Evolutionary conservation across 2,888 invertebrate genomes (phyloP), one percentile per base, ranked within the genome.

Genomic region (Archips crataeganus): DNA sequence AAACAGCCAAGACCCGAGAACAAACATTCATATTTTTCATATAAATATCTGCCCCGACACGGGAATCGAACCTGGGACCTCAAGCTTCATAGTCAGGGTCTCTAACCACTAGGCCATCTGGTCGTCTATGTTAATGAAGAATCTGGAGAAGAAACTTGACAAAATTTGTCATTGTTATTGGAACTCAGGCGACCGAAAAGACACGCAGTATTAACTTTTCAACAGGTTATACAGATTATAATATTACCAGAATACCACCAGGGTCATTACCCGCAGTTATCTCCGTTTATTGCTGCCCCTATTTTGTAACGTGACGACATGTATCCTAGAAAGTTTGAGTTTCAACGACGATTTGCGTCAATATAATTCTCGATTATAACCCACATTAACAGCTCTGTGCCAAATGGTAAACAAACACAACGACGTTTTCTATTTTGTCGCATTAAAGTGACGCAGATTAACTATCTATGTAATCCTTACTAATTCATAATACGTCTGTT

Each of bases 251-350:
- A 68, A 64, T 54, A 57, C 51, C 49, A 15, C n/a, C 63, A 63
- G 68, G 67, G 73, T 69, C 63, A 64, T 59, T 51, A 63, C 15
- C 73, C 73, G 15, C 63, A 49, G 36, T 69, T 73, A 60, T 69
- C 73, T 69, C 2, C 32, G 72, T 73, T 51, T 66, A 67, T 66
- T 63, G 65, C 51, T 65, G 62, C 23, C 67, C 67, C 54, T 62
- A 72, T 67, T 72, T 67, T 13, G 45, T 54, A 13, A 32, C 47
- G 51, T 42, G 85, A 85, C 83, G 71, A 66, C 15, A 61, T 32
- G 51, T 63, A 57, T 63, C 63, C 54, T 70, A 67, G 42, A 51
- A 63, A 42, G 13, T 47, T 8, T 49, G n/a, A 47, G 34, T 64
- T 47, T 45, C 3, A 34, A 65, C 49, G 11, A 64, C 49, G 8